Evolutionary conservation across 1,140 invertebrate species (phyloP).

Genomic region (Neodiprion fabricii): DNA sequence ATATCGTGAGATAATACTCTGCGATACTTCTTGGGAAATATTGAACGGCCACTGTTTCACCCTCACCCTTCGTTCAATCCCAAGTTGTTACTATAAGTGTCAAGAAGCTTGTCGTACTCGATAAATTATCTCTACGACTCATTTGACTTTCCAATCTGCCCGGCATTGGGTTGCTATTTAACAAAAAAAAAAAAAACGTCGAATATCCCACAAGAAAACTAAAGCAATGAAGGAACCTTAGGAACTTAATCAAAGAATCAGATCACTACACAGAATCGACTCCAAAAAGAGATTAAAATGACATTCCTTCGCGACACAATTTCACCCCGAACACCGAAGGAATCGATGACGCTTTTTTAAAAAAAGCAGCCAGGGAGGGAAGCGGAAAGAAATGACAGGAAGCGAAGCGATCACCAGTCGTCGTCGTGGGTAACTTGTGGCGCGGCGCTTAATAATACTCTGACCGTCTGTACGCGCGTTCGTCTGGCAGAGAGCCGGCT

Average conservation of each 20-base stretch:
- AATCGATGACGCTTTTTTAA: too few species aligned
- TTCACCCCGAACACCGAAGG: too few species aligned
- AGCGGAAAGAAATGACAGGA: too few species aligned
- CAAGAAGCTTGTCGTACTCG: neutral
- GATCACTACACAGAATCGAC: too few species aligned
- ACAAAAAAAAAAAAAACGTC: too few species aligned
- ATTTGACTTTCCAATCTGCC: neutral
- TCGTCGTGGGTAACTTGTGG: neutral
- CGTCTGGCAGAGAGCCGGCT: neutral
- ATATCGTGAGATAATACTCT: conserved; percentile 30
- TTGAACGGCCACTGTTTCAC: neutral
- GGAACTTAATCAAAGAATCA: too few species aligned
- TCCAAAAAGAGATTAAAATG: too few species aligned
- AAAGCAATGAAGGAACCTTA: too few species aligned
- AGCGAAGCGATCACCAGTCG: neutral
- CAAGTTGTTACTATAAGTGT: neutral
- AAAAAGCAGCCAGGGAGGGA: too few species aligned
- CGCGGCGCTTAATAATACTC: neutral
- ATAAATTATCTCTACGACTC: neutral
- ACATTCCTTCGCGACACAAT: too few species aligned
- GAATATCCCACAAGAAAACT: too few species aligned
- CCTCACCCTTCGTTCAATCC: neutral
- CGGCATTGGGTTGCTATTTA: neutral
- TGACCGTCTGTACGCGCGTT: neutral
- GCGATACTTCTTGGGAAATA: neutral